phyloP scores from a whole-genome alignment of 2,888 invertebrate genomes.

The Pyrocoelia pectoralis region DNA sequence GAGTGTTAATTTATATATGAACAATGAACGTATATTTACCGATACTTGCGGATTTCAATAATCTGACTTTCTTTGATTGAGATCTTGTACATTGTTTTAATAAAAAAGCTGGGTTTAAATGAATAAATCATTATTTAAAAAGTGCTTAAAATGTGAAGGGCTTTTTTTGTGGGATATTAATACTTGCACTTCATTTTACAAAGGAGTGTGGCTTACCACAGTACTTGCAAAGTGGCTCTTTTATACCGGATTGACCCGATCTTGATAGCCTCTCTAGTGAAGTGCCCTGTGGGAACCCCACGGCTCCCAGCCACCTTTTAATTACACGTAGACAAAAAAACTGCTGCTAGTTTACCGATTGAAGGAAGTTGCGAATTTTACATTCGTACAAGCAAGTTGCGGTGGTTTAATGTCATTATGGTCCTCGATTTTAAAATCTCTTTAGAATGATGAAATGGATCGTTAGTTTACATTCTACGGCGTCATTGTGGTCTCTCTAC shows the following conservation, averaged over 20 bases:
- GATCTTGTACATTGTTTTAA: background rate
- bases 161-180: constrained; percentile 18
- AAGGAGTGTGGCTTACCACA: constrained; percentile 23
- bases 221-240: constrained; percentile 25
- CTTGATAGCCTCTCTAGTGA: constrained; percentile 45
- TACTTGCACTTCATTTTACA: constrained; percentile 27
- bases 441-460: constrained; percentile 57
- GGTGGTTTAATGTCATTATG: background rate
- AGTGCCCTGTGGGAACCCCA: constrained; percentile 52
- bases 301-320: constrained; percentile 48
- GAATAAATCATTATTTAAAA: constrained; percentile 11
- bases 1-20: constrained; percentile 48
- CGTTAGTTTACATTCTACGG: constrained; percentile 58
- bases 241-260: constrained; percentile 29
- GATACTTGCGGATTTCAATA: no score
- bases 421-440: constrained; percentile 20
- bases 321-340: constrained; percentile 22
- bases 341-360: background rate
- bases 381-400: no score
- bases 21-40: constrained; percentile 42
- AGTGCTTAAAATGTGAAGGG: constrained; percentile 10
- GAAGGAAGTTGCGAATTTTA: background rate
- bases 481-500: constrained; percentile 55
- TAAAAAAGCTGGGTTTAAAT: background rate
- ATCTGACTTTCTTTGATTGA: no score